A percentile compares a stretch with the other conserved stretches of the same genome.
Conservation (phyloP, 2,888 invertebrate species). For the Drosophila meridiana region DNA sequence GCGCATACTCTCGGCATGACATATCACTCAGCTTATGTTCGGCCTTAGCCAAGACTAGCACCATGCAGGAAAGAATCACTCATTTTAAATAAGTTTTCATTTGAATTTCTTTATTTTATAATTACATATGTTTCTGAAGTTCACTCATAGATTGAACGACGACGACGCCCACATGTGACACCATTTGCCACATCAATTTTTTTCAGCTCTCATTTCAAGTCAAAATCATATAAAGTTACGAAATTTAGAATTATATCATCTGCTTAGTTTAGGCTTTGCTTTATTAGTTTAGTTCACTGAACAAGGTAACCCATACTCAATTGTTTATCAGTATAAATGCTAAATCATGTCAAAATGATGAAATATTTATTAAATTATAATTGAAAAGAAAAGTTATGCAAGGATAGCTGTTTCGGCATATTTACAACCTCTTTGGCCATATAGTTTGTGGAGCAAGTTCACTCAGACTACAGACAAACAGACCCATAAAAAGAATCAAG, state of each 20-base stretch:
- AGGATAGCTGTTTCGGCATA: conserved; percentile 41
- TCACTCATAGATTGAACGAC: conserved; percentile 46
- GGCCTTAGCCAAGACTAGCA: neutral
- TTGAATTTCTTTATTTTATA: conserved; percentile 49
- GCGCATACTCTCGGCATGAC: neutral
- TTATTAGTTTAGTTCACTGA: conserved; percentile 36
- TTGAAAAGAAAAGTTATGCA: conserved; percentile 13
- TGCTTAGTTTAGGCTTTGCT: conserved; percentile 40
- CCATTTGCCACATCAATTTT: conserved; percentile 48
- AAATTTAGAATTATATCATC: conserved; percentile 71
- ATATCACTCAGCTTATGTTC: conserved; percentile 6
- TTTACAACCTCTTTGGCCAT: conserved; percentile 49
- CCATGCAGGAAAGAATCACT: neutral
- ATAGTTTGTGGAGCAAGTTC: conserved; percentile 14
- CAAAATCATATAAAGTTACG: conserved; percentile 66
- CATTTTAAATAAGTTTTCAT: conserved; percentile 20
- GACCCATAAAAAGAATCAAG: conserved; percentile 18
- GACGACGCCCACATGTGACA: conserved; percentile 49
- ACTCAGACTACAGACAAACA: conserved; percentile 27
- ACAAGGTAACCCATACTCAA: conserved; percentile 47
- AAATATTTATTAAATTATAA: conserved; percentile 15
- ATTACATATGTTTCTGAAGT: conserved; percentile 60
- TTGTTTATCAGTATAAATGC: conserved; percentile 44
- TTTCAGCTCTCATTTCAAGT: conserved; percentile 39
- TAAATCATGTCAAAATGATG: conserved; percentile 41